phyloP scores from a whole-genome alignment of 2,113 vertebrate genomes.

The Tympanuchus pallidicinctus region DNA sequence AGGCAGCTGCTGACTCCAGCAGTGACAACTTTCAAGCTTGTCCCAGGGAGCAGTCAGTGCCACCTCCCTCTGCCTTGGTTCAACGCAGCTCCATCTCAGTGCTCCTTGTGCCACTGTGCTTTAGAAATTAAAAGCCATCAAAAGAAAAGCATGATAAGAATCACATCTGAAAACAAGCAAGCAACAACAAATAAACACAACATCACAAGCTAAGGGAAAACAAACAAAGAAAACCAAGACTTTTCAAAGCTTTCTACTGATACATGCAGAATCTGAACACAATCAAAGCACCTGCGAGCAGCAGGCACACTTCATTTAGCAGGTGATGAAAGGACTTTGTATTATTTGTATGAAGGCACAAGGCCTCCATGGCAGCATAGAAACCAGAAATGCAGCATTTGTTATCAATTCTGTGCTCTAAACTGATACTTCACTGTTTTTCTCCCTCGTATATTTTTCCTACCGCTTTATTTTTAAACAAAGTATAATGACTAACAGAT shows the following conservation, averaged over 20 bases:
- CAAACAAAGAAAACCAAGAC: background rate
- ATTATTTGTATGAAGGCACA: conserved; percentile 14
- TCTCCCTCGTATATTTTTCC: background rate
- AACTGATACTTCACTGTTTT: background rate
- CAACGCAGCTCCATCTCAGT: background rate
- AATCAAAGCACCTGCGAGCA: conserved; percentile 43
- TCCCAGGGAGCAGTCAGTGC: background rate
- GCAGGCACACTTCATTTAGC: conserved; percentile 34
- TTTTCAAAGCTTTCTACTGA: conserved; percentile 30
- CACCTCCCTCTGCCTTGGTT: background rate
- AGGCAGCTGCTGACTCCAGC: background rate
- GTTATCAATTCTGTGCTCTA: conserved; percentile 35
- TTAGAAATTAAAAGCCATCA: background rate
- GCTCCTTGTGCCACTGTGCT: rapidly evolving
- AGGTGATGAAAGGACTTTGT: conserved; percentile 43
- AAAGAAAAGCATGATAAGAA: background rate
- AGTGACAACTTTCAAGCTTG: background rate
- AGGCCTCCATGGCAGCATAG: conserved; percentile 14
- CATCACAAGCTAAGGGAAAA: background rate
- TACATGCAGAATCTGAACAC: conserved; percentile 26
- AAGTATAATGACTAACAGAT: conserved; percentile 56
- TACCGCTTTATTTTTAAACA: conserved; percentile 35
- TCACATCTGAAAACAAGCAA: background rate
- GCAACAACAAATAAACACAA: background rate
- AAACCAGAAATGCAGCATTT: conserved; percentile 53